Base-by-base conservation (phyloP, 2,888 invertebrate genomes). In the Dyspetes luteomarginatus region DNA sequence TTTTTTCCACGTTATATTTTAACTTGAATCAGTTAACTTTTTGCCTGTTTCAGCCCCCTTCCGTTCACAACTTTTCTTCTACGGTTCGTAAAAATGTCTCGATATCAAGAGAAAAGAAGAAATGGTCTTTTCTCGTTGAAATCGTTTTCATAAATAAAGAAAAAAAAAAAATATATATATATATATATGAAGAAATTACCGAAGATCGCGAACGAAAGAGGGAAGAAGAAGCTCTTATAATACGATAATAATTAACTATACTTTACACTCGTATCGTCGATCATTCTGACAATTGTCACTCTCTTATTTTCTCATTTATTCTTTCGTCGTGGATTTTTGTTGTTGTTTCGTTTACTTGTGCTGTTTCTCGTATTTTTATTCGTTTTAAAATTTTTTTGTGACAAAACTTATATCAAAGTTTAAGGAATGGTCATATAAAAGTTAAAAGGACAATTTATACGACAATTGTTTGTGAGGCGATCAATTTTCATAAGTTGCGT, bases 391-490 rank as follows among this genome's bases (percentile, higher is more conserved):
- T 30, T 43, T 45, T 58, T 45, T 74, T 69, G 81, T 81, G 69
- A 74, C 73, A 81, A 81, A 81, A 81, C 81, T 74, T 78, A 81
- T 87, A 86, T 84, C 83, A 87, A 86, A 88, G 84, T 88, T 87
- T 88, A 88, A 83, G 87, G 77, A 81, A 83, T 88, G 88, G 88
- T 88, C 87, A 88, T 88, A 88, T 88, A 86, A 88, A 88, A 88
- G 88, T 88, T 88, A 88, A 88, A 85, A 85, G 87, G 86, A 87
- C 84, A 87, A 88, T 87, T 87, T 86, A 87, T 87, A 85, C 56
- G 72, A 65, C 50, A 78, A 74, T 78, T 74, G 52, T 69, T n/a
- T 48, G 52, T 74, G 81, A 74, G 68, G 77, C 81, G 74, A 74
- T 62, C 36, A 56, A 78, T 28, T 5, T 60, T 67, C 15, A 19